A percentile compares a stretch with the other conserved stretches of the same genome.
These are phyloP conservation scores for Spea bombifrons DNA, from an alignment of 2,113 vertebrate genomes.

Conservation along the genomic window DNA sequence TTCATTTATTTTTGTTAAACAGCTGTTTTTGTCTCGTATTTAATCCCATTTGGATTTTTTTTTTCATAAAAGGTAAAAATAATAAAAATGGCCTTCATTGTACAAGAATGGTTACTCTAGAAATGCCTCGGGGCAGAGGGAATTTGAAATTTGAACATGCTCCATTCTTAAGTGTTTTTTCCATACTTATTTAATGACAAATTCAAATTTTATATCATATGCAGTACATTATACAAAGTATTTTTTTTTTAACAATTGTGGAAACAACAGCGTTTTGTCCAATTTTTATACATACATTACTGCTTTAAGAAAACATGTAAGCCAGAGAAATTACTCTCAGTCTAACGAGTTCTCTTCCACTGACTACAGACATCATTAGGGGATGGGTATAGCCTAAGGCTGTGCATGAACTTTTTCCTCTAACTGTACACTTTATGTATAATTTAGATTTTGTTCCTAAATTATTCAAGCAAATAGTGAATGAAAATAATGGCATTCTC, in stretches of 20 bases:
- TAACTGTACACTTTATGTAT: conserved; percentile 99
- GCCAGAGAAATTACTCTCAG: conserved; percentile 91
- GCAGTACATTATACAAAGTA: conserved; percentile 30
- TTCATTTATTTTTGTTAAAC: too few relatives aligned
- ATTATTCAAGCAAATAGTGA: conserved; percentile 99
- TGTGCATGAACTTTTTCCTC: conserved; percentile 96
- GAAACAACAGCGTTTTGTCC: conserved; percentile 61
- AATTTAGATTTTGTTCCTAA: conserved; percentile 95
- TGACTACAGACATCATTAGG: conserved; percentile 98
- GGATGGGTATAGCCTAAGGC: conserved; percentile 89
- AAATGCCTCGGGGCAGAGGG: not conserved
- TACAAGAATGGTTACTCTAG: not conserved
- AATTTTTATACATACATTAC: conserved; percentile 73
- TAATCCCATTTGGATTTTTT: too few relatives aligned
- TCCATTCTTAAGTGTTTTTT: not conserved
- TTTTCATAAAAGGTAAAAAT: too few relatives aligned
- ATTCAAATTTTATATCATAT: conserved; percentile 39
- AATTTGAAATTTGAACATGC: not conserved
- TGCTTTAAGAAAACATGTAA: conserved; percentile 89
- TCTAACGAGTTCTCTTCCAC: conserved; percentile 92
- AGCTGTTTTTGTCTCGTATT: too few relatives aligned
- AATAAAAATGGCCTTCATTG: too few relatives aligned
- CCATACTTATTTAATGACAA: conserved; percentile 49
- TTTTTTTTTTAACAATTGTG: conserved; percentile 59
- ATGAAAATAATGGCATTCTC: conserved; percentile 98